Evolutionary conservation across 2,113 vertebrate species (phyloP).

Genomic region (Apus apus): DNA sequence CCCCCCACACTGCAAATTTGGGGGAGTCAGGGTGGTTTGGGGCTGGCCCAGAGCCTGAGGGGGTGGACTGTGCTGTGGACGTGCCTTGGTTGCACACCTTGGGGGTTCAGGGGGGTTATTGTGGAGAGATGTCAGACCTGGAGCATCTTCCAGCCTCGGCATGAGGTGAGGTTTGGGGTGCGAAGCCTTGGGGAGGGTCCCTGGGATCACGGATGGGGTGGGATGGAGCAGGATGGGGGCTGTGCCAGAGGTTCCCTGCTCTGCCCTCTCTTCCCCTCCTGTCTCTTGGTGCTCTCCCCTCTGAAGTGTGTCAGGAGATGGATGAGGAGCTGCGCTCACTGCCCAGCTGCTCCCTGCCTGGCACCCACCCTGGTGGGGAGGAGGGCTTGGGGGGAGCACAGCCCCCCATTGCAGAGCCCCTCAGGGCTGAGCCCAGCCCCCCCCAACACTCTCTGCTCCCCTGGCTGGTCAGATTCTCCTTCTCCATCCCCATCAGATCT

Average conservation of each 20-base stretch:
- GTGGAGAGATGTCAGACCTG: neutral
- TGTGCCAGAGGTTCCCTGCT: neutral
- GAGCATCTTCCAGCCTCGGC: neutral
- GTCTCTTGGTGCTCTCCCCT: neutral
- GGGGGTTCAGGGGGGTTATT: fast-evolving
- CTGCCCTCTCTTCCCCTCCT: neutral
- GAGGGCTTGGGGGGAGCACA: neutral
- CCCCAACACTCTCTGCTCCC: too few relatives aligned
- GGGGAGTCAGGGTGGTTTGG: neutral
- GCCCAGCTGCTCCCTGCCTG: neutral
- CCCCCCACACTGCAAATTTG: neutral
- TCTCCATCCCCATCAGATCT: neutral
- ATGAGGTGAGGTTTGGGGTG: neutral
- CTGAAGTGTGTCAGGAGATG: neutral
- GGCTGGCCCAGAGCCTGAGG: neutral
- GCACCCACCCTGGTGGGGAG: neutral
- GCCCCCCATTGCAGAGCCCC: too few relatives aligned
- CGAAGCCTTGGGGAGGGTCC: neutral
- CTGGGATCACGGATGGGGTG: neutral
- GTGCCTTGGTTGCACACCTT: neutral
- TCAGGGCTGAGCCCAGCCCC: too few relatives aligned
- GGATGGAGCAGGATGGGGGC: neutral
- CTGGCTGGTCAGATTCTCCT: too few relatives aligned
- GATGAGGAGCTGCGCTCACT: neutral
- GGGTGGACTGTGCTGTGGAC: neutral